phyloP scores from a whole-genome alignment of 1,140 invertebrate genomes.

The Drosophila guanche region DNA sequence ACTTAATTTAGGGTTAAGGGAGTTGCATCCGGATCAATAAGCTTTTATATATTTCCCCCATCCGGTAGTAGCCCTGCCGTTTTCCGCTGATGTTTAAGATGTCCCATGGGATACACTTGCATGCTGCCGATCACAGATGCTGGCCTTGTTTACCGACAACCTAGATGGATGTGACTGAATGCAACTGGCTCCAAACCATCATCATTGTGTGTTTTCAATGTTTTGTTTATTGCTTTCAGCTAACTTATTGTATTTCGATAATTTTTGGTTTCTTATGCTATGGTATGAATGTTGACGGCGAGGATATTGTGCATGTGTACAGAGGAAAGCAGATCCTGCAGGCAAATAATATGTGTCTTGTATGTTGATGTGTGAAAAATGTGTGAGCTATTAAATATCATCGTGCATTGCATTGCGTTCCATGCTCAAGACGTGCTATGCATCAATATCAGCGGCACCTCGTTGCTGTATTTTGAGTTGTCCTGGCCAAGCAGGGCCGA shows the following conservation, averaged over 20 bases:
- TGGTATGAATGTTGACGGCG: slow-evolving; percentile 14
- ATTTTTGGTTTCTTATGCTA: slow-evolving; percentile 45
- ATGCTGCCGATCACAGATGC: no score
- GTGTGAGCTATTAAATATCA: slow-evolving; percentile 29
- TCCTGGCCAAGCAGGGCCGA: slow-evolving; percentile 55
- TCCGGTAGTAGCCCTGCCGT: no score
- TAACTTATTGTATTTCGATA: slow-evolving; percentile 39
- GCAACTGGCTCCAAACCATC: no score
- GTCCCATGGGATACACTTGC: no score
- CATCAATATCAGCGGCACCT: slow-evolving; percentile 72
- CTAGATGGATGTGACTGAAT: no score
- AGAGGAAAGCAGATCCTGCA: slow-evolving; percentile 8
- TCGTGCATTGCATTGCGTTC: neutral
- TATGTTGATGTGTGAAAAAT: no score
- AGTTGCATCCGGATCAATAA: no score
- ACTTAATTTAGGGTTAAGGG: no score
- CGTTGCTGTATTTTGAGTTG: slow-evolving; percentile 60
- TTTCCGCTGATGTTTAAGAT: no score
- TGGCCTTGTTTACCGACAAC: no score
- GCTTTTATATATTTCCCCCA: no score
- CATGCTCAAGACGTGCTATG: slow-evolving; percentile 58
- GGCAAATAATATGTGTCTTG: slow-evolving; percentile 1
- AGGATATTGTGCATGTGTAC: slow-evolving; percentile 15
- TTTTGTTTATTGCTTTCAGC: slow-evolving; percentile 41
- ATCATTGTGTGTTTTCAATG: slow-evolving; percentile 8